These are phyloP conservation scores for Sylvia borin DNA, from an alignment of 2,797 vertebrate genomes.

Conservation along the genomic window DNA sequence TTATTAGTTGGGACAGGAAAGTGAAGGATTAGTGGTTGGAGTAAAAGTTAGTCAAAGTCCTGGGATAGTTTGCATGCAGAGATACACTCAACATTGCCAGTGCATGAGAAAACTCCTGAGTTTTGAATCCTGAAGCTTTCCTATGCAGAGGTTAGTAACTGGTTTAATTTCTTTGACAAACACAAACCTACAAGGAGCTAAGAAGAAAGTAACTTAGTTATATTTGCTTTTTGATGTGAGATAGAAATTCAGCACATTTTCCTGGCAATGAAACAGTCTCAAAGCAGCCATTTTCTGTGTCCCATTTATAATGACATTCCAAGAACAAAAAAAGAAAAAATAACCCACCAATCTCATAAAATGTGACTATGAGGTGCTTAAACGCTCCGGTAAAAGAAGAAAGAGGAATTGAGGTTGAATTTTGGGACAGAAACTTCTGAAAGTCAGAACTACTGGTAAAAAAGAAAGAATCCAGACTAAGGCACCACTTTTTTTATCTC, in stretches of 20 bases:
- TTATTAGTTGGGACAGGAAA: background rate
- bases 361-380: background rate
- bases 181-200: background rate
- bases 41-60: background rate
- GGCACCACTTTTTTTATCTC: background rate
- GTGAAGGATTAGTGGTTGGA: slow-evolving; percentile 8
- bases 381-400: background rate
- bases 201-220: background rate
- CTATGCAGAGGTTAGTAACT: background rate
- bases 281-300: background rate
- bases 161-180: background rate
- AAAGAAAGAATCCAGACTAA: background rate
- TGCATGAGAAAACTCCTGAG: background rate
- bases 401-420: background rate
- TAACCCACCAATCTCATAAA: background rate
- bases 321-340: background rate
- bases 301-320: background rate
- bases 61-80: background rate
- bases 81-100: background rate
- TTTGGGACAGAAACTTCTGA: background rate
- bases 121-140: background rate
- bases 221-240: background rate
- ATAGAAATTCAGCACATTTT: background rate
- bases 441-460: background rate
- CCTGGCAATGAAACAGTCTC: background rate